A percentile compares a stretch with the other conserved stretches of the same genome.
These are phyloP conservation scores for Eutrigla gurnardus DNA, from an alignment of 2,797 vertebrate species.

Conservation along the genomic window DNA sequence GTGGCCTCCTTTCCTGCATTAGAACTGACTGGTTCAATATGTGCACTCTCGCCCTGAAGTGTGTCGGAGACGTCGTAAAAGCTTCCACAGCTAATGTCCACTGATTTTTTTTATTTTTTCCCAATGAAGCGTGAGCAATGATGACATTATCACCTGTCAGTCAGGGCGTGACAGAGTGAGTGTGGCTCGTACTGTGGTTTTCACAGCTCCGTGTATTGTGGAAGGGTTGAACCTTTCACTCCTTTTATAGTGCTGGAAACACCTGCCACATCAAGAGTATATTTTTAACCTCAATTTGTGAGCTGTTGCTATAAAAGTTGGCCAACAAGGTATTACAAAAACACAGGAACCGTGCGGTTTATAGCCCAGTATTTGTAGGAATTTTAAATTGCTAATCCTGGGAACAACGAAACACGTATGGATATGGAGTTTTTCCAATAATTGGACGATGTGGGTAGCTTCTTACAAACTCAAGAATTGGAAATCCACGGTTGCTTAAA, in stretches of 20 bases:
- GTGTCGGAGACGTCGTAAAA: slow-evolving; percentile 54
- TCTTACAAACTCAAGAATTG: not conserved
- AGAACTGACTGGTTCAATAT: slow-evolving; percentile 53
- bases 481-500: too few species aligned
- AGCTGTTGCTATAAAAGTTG: slow-evolving; percentile 15
- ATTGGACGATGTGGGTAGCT: not conserved
- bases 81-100: slow-evolving; percentile 32
- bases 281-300: slow-evolving; percentile 14
- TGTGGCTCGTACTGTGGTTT: slow-evolving; percentile 31
- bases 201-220: slow-evolving; percentile 25
- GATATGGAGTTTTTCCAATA: not conserved
- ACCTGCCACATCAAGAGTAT: slow-evolving; percentile 38
- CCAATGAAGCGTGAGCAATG: slow-evolving; percentile 53
- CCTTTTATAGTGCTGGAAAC: slow-evolving; percentile 38
- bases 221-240: slow-evolving; percentile 39
- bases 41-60: slow-evolving; percentile 45
- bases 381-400: not conserved
- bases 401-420: slow-evolving; percentile 1
- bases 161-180: slow-evolving; percentile 15
- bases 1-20: slow-evolving; percentile 26
- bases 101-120: slow-evolving; percentile 37
- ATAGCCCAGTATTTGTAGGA: not conserved
- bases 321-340: slow-evolving; percentile 12
- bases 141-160: slow-evolving; percentile 59
- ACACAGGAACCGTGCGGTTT: not conserved